Conservation (phyloP, 2,113 vertebrate species). For the Ctenomys sociabilis region DNA sequence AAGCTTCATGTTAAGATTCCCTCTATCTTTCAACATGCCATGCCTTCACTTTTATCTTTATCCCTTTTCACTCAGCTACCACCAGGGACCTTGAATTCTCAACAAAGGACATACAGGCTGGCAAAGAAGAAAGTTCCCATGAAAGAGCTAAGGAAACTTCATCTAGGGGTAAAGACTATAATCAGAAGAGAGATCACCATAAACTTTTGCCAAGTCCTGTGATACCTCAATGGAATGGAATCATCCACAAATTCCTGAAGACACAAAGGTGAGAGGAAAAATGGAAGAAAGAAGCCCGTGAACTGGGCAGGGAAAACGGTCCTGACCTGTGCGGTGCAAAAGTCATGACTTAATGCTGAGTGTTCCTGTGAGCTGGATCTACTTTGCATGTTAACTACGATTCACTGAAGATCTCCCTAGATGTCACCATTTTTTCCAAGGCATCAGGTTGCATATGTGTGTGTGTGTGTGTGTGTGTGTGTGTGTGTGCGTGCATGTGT, state of each 20-base stretch:
- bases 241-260: background rate
- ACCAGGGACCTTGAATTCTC: slow-evolving; percentile 30
- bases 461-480: background rate
- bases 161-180: background rate
- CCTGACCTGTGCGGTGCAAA: background rate
- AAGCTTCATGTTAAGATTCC: slow-evolving; percentile 17
- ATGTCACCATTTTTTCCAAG: background rate
- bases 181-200: background rate
- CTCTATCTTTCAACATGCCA: background rate
- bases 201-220: background rate
- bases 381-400: background rate
- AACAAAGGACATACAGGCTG: background rate
- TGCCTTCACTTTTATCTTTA: slow-evolving; percentile 10
- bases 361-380: background rate
- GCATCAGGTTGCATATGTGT: background rate
- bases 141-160: background rate
- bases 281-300: background rate
- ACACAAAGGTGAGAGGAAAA: background rate
- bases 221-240: background rate
- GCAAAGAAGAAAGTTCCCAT: background rate
- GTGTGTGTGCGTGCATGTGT: background rate
- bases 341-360: background rate
- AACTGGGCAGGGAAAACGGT: background rate
- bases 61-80: background rate
- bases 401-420: background rate